Conservation (phyloP, 2,113 vertebrate species). For the Nipponia nippon region DNA sequence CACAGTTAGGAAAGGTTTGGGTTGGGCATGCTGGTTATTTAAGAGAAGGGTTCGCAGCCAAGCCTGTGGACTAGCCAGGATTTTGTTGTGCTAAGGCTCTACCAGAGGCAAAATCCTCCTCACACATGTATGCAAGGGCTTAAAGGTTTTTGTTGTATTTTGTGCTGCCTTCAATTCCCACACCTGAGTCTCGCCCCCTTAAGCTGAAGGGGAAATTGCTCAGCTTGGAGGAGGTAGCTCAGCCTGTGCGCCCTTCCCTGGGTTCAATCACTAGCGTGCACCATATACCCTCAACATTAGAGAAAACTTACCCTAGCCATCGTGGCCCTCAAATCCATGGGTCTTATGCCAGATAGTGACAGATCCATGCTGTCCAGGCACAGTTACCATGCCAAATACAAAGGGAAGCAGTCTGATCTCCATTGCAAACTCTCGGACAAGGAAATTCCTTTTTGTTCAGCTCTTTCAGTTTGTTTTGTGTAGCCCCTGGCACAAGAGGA, state of each 20-base stretch:
- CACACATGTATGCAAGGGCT: accelerated
- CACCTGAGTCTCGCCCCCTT: accelerated
- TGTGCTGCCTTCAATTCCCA: background rate
- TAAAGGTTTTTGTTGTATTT: background rate
- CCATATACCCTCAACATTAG: background rate
- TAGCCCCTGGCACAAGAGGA: background rate
- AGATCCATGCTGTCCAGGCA: background rate
- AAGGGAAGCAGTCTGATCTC: background rate
- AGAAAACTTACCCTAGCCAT: background rate
- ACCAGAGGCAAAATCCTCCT: background rate
- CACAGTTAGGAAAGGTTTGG: background rate
- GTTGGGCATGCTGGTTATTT: background rate
- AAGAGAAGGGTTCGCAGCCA: background rate
- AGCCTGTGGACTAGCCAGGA: background rate
- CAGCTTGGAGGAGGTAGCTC: background rate
- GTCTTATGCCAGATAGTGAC: background rate
- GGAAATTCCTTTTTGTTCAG: background rate
- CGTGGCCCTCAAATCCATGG: accelerated
- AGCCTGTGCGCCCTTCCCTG: background rate
- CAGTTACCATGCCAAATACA: background rate
- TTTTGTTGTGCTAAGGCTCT: background rate
- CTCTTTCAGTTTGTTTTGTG: background rate
- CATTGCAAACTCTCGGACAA: background rate
- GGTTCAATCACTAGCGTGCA: background rate
- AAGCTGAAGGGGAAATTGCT: background rate